These are phyloP conservation scores for Brachyptera risi DNA, from an alignment of 2,888 invertebrate genomes.

Conservation along the genomic window DNA sequence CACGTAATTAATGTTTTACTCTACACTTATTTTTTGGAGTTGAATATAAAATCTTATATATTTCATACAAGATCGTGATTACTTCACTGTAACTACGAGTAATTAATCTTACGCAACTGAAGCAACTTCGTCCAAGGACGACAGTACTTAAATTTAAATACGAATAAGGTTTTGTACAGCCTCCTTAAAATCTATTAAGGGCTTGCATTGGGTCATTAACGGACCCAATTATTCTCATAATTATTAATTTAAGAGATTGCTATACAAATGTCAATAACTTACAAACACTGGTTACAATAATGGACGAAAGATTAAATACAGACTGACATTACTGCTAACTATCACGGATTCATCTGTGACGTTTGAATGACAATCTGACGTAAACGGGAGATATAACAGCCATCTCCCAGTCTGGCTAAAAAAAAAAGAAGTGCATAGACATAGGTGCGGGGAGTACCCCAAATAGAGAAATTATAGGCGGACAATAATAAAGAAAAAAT, in stretches of 20 bases:
- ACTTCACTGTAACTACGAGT: background rate
- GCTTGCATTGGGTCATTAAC: background rate
- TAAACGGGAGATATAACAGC: too few relatives aligned
- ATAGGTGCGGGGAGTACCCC: background rate
- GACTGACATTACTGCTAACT: conserved; percentile 1
- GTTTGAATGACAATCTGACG: too few relatives aligned
- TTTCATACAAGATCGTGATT: background rate
- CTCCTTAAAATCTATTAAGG: conserved; percentile 7
- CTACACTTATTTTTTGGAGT: background rate
- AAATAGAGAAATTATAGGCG: background rate
- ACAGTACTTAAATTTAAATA: background rate
- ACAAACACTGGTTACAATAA: conserved; percentile 24
- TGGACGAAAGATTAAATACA: conserved; percentile 29
- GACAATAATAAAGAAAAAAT: background rate
- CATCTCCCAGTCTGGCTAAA: background rate
- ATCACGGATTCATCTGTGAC: background rate
- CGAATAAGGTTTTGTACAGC: conserved; percentile 4
- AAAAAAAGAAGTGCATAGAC: background rate
- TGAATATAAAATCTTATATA: background rate
- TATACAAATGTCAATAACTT: conserved; percentile 22
- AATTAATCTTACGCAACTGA: background rate
- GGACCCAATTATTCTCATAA: background rate
- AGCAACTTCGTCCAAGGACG: background rate
- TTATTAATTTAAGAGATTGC: background rate
- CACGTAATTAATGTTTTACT: background rate